Conservation (phyloP, 1,140 invertebrate genomes). For the Oryctes rhinoceros region DNA sequence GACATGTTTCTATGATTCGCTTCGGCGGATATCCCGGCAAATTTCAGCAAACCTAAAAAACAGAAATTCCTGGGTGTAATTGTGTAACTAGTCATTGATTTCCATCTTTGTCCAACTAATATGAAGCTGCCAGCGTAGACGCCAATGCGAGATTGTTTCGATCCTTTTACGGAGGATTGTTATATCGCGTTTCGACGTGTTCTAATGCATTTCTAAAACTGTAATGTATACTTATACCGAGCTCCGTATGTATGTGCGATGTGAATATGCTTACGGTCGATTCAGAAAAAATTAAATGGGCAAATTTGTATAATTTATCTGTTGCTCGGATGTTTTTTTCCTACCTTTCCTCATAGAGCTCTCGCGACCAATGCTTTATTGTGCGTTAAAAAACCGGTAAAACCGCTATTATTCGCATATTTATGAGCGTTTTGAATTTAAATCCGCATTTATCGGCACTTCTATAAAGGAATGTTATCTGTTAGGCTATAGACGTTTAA, state of each 20-base stretch:
- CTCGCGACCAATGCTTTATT: too few species aligned
- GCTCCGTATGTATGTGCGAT: background rate
- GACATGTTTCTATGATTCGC: background rate
- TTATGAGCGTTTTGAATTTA: background rate
- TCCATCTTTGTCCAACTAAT: background rate
- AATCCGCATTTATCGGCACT: background rate
- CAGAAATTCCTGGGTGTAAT: background rate
- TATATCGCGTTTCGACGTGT: background rate
- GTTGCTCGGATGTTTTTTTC: background rate
- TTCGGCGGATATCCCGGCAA: background rate
- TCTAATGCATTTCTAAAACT: background rate
- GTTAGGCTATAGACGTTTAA: too few species aligned
- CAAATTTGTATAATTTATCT: slow-evolving; percentile 18
- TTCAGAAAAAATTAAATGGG: slow-evolving; percentile 8
- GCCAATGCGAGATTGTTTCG: background rate
- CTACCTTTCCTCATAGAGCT: too few species aligned
- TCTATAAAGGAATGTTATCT: too few species aligned
- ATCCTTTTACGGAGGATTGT: background rate
- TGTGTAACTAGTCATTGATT: background rate
- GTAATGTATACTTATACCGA: background rate
- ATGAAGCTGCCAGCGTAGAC: background rate
- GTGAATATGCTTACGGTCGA: background rate
- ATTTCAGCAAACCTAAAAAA: background rate
- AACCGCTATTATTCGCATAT: too few species aligned
- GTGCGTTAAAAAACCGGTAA: too few species aligned